A percentile compares a stretch with the other conserved stretches of the same genome.
Conservation (phyloP, 2,888 invertebrate genomes). For the Quadriops clusia region DNA sequence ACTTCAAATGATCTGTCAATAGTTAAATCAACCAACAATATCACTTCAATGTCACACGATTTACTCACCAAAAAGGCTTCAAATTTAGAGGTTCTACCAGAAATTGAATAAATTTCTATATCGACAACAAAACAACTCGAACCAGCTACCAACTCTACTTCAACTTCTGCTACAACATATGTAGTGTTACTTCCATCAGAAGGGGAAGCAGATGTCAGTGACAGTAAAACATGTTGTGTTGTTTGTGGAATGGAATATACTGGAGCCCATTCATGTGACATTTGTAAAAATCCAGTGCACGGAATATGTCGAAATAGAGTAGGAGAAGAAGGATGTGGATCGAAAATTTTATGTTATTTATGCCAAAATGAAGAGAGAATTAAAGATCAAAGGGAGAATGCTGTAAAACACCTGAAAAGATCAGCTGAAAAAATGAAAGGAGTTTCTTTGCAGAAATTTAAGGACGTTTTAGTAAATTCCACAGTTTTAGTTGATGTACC, state of each 20-base stretch:
- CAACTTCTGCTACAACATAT: slow-evolving; percentile 1
- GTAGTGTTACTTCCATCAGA: slow-evolving; percentile 7
- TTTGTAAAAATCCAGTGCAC: slow-evolving; percentile 14
- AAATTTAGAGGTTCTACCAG: slow-evolving; percentile 7
- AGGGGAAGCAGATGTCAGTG: slow-evolving; percentile 5
- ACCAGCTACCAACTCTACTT: slow-evolving; percentile 7
- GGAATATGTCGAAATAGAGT: slow-evolving; percentile 14
- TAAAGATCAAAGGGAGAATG: slow-evolving; percentile 1
- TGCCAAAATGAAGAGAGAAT: slow-evolving; percentile 7
- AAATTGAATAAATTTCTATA: slow-evolving; percentile 9
- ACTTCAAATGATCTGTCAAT: slow-evolving; percentile 9
- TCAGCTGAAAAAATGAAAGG: slow-evolving; percentile 11
- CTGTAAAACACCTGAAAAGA: slow-evolving; percentile 5
- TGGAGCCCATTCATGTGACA: slow-evolving; percentile 15
- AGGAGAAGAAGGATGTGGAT: slow-evolving; percentile 11
- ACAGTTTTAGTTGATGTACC: slow-evolving; percentile 8
- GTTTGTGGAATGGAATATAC: slow-evolving; percentile 15
- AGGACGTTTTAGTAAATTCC: slow-evolving; percentile 11
- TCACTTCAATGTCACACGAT: slow-evolving; percentile 9
- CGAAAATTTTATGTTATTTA: slow-evolving; percentile 7
- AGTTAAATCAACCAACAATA: slow-evolving; percentile 10
- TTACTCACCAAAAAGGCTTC: slow-evolving; percentile 8
- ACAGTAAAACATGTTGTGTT: background rate
- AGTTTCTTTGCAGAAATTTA: slow-evolving; percentile 11
- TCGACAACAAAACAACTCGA: slow-evolving; percentile 9